Evolutionary conservation across 2,113 vertebrate genomes (phyloP).

Genomic region (Crocuta crocuta): DNA sequence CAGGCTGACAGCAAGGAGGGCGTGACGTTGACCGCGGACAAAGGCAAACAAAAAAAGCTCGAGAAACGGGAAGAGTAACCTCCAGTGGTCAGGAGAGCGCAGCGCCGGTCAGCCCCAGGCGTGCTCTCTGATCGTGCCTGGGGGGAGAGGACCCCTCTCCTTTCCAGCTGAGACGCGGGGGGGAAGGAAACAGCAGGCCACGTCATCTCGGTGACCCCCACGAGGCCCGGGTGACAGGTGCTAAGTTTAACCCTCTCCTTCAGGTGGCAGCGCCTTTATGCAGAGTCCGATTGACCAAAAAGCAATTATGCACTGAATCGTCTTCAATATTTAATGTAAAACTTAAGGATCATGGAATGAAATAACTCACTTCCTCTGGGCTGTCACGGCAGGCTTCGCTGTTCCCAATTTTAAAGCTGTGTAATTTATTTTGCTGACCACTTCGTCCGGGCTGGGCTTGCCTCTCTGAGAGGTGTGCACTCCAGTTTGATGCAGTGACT

Average conservation of each 20-base stretch:
- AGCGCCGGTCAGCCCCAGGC: fast-evolving
- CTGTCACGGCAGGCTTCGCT: background rate
- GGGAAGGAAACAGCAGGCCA: fast-evolving
- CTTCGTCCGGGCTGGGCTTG: slow-evolving; percentile 15
- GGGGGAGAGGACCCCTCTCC: background rate
- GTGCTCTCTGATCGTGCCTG: background rate
- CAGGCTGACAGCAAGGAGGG: no score
- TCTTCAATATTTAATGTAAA: background rate
- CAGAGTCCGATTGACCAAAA: background rate
- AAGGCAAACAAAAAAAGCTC: background rate
- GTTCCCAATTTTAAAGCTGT: background rate
- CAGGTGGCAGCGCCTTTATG: background rate
- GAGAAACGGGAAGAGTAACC: background rate
- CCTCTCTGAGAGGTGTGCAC: background rate
- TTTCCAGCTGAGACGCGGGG: background rate
- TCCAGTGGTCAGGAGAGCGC: background rate
- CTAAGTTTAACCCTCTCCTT: background rate
- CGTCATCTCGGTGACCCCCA: background rate
- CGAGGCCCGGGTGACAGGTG: background rate
- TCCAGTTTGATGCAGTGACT: fast-evolving
- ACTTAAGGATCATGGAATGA: background rate
- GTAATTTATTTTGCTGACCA: slow-evolving; percentile 74
- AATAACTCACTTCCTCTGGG: background rate
- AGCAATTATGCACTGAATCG: background rate
- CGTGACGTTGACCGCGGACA: background rate